phyloP scores from a whole-genome alignment of 2,797 vertebrate species.

The Urocyon cinereoargenteus region DNA sequence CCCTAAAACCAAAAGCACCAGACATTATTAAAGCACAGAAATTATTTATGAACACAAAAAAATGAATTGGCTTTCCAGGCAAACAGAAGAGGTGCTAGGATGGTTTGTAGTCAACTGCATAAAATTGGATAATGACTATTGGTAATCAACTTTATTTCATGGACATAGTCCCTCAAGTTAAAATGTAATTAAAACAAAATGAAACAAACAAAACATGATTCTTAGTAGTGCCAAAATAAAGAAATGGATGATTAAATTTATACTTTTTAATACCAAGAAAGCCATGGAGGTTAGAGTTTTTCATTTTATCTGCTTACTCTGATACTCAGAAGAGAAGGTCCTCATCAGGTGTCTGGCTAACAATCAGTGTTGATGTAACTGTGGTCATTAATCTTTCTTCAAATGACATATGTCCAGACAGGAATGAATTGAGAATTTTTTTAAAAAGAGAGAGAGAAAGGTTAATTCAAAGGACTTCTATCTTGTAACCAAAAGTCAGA shows the following conservation, averaged over 20 bases:
- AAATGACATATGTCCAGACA: neutral
- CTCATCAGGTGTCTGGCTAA: neutral
- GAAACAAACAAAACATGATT: constrained; percentile 20
- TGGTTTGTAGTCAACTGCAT: neutral
- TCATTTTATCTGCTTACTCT: neutral
- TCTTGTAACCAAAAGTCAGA: neutral
- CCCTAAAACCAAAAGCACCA: constrained; percentile 53
- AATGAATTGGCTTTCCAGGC: constrained; percentile 9
- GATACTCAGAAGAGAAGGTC: neutral
- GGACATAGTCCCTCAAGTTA: neutral
- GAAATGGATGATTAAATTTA: neutral
- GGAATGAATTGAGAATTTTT: neutral
- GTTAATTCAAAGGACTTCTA: neutral
- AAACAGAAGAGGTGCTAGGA: neutral
- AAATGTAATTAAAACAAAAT: constrained; percentile 44
- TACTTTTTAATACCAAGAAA: constrained; percentile 9
- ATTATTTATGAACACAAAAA: constrained; percentile 62
- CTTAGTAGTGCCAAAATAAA: neutral
- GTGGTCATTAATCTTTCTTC: neutral
- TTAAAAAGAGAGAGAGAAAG: neutral
- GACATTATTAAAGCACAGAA: constrained; percentile 61
- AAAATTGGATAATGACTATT: neutral
- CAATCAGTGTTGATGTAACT: neutral
- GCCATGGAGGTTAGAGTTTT: neutral
- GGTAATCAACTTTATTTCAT: neutral